Evolutionary conservation across 92 coral and sea anemone genomes (phyloP).

Genomic region (Phenganax subtilis): DNA sequence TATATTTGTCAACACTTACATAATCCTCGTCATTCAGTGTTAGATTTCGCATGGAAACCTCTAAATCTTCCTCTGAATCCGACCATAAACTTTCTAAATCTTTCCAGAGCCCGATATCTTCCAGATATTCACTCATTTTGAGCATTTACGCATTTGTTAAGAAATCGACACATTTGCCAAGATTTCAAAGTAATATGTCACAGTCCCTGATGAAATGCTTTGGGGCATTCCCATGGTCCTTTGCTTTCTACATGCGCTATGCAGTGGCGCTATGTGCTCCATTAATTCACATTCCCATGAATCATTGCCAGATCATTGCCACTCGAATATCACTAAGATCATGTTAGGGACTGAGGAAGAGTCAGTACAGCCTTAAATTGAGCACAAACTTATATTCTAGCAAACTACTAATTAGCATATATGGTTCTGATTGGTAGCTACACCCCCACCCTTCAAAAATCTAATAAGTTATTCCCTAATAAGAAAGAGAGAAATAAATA

Average conservation of each 20-base stretch:
- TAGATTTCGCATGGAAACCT: constrained; percentile 21
- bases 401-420: too few species aligned
- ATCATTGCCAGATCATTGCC: too few species aligned
- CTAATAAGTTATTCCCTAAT: too few species aligned
- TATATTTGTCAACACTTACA: constrained; percentile 18
- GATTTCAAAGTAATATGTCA: constrained; percentile 3
- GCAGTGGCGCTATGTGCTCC: too few species aligned
- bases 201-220: constrained; percentile 23
- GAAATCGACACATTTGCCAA: constrained; percentile 14
- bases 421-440: too few species aligned
- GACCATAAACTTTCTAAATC: constrained; percentile 18
- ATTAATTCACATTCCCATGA: too few species aligned
- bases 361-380: background rate
- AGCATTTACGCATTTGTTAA: constrained; percentile 5
- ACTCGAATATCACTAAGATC: background rate
- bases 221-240: constrained; percentile 21
- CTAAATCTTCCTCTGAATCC: constrained; percentile 27
- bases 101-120: constrained; percentile 3
- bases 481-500: too few species aligned
- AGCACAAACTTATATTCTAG: too few species aligned
- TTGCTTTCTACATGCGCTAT: background rate
- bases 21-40: constrained; percentile 15
- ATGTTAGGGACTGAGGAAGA: constrained; percentile 8
- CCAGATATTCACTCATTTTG: constrained; percentile 17
- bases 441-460: too few species aligned